Base-by-base conservation (phyloP, 2,113 vertebrate genomes). In the Phaethornis superciliosus region DNA sequence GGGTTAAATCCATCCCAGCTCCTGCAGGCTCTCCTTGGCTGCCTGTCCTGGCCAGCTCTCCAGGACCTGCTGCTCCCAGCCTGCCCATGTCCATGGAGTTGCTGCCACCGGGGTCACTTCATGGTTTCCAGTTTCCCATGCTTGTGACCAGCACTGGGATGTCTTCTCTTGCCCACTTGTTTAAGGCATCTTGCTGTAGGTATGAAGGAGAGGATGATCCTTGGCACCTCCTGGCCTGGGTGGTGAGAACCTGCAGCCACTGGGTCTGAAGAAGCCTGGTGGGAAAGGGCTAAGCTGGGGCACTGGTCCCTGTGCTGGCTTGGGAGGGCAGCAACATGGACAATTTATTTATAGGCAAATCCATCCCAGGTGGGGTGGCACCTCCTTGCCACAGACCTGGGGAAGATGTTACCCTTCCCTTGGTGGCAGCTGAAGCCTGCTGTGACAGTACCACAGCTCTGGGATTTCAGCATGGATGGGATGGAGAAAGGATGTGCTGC, bases 1-100 rank as follows among this genome's bases (percentile, higher is more conserved):
- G 1, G 52, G 42, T 58, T 88, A 69, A 86, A 86, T 12, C 81
- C 65, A 47, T 49, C 76, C 22, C 33, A 44, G 59, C 15, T 95
- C 68, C 55, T 42, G 24, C 52, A 5, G 64, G 55, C 28, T 46
- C 33, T 81, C n/a, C 46, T 46, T 88, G 85, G 75, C 87, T 80
- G 62, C 12, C 28, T 15, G 11, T 58, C 71, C 70, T 59, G 83
- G 30, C 42, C n/a, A 2, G 49, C 19, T 68, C 54, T 15, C 69
- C 2, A 3, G 67, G 67, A 42, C 10, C 15, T 24, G 42, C 30
- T 79, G 20, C 70, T 93, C 71, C n/a, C 30, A 10, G 33, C 30
- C 44, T 56, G 54, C 52, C 40, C 4, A 1, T 0, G 0, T 46
- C 70, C 46, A n/a, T 0, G 0, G 60, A 24, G 18, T 75, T 2